Evolutionary conservation across 2,113 vertebrate species (phyloP).

Genomic region (Bubo scandiacus): DNA sequence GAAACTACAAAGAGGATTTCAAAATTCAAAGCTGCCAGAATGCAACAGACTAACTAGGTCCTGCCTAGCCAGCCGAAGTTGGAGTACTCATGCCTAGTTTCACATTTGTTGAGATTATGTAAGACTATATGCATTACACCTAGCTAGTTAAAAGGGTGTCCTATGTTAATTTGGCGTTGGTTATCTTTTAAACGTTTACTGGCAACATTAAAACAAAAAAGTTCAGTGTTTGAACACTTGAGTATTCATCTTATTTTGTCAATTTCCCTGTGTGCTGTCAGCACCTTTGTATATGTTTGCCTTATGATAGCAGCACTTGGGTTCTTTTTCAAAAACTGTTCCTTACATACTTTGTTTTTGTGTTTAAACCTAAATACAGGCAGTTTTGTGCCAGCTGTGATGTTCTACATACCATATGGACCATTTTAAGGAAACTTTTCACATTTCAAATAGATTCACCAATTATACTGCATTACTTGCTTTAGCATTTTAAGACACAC

Average conservation of each 20-base stretch:
- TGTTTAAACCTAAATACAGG: constrained; percentile 69
- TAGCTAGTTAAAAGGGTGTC: background rate
- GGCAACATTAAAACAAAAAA: constrained; percentile 19
- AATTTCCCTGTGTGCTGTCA: constrained; percentile 65
- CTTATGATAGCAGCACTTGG: constrained; percentile 67
- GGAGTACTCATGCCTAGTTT: background rate
- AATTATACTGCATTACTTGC: constrained; percentile 69
- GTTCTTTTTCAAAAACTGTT: constrained; percentile 66
- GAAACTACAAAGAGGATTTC: constrained; percentile 78
- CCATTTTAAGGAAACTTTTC: constrained; percentile 71
- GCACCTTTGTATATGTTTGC: constrained; percentile 69
- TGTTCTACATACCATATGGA: constrained; percentile 70
- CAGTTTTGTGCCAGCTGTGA: constrained; percentile 76
- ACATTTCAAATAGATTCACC: constrained; percentile 69
- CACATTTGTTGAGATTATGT: background rate
- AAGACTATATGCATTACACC: background rate
- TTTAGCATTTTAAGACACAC: constrained; percentile 73
- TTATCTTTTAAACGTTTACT: constrained; percentile 3
- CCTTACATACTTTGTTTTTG: constrained; percentile 62
- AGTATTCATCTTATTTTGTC: constrained; percentile 53
- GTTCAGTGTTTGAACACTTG: constrained; percentile 48
- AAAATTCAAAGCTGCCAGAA: constrained; percentile 94
- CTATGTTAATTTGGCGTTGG: constrained; percentile 1
- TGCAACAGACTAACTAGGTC: constrained; percentile 79
- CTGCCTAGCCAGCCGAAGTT: background rate